Conservation (phyloP, 2,888 invertebrate genomes). For the Agrochola litura region DNA sequence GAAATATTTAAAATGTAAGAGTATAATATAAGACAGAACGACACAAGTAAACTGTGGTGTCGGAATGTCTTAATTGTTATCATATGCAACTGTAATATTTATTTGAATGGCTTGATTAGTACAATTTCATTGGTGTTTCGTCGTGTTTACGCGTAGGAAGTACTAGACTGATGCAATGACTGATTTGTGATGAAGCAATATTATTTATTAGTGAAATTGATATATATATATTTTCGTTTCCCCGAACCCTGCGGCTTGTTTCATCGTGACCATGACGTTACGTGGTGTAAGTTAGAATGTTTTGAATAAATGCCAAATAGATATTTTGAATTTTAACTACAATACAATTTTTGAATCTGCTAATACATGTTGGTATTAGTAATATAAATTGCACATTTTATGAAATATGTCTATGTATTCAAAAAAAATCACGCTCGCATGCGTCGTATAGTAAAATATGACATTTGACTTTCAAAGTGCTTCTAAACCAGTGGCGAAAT, state of each 20-base stretch:
- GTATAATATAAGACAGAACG: slow-evolving; percentile 10
- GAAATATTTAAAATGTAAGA: slow-evolving; percentile 40
- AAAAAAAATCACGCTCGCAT: not conserved
- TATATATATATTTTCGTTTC: slow-evolving; percentile 72
- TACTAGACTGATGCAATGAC: slow-evolving; percentile 88
- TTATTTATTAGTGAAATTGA: slow-evolving; percentile 86
- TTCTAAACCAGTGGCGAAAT: slow-evolving; percentile 62
- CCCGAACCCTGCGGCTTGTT: slow-evolving; percentile 57
- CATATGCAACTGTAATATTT: slow-evolving; percentile 58
- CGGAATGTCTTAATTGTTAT: slow-evolving; percentile 42
- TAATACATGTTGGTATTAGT: slow-evolving; percentile 32
- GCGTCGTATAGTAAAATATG: slow-evolving; percentile 2
- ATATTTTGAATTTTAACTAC: slow-evolving; percentile 48
- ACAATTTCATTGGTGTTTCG: slow-evolving; percentile 70
- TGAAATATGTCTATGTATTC: slow-evolving; percentile 1
- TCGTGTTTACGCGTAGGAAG: slow-evolving; percentile 73
- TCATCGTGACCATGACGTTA: slow-evolving; percentile 38
- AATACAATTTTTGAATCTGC: slow-evolving; percentile 27
- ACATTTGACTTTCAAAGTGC: slow-evolving; percentile 49
- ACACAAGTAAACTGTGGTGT: slow-evolving; percentile 58
- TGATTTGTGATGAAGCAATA: slow-evolving; percentile 89
- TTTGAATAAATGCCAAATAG: slow-evolving; percentile 63
- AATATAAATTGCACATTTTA: slow-evolving; percentile 12
- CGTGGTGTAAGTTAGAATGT: slow-evolving; percentile 22
- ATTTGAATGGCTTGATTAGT: slow-evolving; percentile 71